Conservation (phyloP, 2,797 vertebrate species). For the Anniella stebbinsi region DNA sequence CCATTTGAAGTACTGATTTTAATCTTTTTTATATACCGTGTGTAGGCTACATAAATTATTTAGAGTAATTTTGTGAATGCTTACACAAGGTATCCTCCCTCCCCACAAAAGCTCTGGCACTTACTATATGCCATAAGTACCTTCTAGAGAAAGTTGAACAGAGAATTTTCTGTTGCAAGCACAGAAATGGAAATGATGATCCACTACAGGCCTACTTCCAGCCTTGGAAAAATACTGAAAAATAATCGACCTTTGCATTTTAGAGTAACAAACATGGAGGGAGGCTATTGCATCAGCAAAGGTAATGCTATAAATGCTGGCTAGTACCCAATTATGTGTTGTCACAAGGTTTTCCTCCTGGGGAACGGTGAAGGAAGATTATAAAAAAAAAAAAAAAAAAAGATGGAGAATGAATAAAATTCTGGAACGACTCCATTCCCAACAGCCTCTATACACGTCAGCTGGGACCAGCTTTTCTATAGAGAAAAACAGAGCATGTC, state of each 20-base stretch:
- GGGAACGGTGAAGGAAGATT: not conserved
- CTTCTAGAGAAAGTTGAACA: slow-evolving; percentile 17
- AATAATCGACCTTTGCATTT: slow-evolving; percentile 28
- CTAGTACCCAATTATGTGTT: slow-evolving; percentile 17
- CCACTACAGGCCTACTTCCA: not conserved
- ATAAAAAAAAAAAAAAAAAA: slow-evolving; percentile 27
- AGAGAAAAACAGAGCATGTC: not conserved
- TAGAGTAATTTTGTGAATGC: not conserved
- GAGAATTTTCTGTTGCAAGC: slow-evolving; percentile 2
- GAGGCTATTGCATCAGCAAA: slow-evolving; percentile 57
- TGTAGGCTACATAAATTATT: not conserved
- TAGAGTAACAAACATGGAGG: slow-evolving; percentile 14
- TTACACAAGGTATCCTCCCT: not conserved
- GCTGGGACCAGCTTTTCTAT: not conserved
- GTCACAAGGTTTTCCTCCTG: slow-evolving; percentile 11
- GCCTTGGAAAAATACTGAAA: not conserved
- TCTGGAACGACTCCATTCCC: not conserved
- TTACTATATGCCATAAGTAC: not conserved
- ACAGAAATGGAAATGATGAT: not conserved
- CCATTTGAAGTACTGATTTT: not conserved
- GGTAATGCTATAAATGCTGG: not conserved
- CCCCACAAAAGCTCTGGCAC: too few species aligned
- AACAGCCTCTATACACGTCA: not conserved
- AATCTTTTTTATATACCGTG: not conserved
- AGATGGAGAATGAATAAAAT: slow-evolving; percentile 26